phyloP scores from a whole-genome alignment of 1,140 invertebrate genomes.

The Tetragonula clypearis region DNA sequence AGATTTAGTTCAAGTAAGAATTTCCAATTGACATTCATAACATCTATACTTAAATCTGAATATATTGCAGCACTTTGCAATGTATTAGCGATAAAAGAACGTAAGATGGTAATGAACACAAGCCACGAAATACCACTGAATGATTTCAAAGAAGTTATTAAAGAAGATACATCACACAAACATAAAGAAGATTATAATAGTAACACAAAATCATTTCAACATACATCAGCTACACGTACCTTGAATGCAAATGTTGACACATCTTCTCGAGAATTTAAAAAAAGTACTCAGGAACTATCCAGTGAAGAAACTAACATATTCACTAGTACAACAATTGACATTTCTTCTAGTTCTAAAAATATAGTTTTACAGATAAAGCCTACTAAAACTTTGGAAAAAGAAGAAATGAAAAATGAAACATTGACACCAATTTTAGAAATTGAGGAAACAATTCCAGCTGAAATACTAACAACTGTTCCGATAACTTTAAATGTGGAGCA shows the following conservation, averaged over 20 bases:
- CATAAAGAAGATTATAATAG: constrained; percentile 4
- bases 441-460: constrained; percentile 77
- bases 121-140: constrained; percentile 73
- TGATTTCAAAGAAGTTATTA: constrained; percentile 40
- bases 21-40: constrained; percentile 79
- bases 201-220: constrained; percentile 1
- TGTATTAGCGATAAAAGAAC: constrained; percentile 85
- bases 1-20: constrained; percentile 60
- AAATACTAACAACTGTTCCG: constrained; percentile 75
- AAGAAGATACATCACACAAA: constrained; percentile 19
- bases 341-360: constrained; percentile 50
- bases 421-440: constrained; percentile 66
- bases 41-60: constrained; percentile 84
- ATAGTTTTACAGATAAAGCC: constrained; percentile 73
- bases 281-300: constrained; percentile 14
- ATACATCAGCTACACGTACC: constrained; percentile 19
- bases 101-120: constrained; percentile 86
- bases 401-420: constrained; percentile 66
- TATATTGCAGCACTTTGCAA: constrained; percentile 91
- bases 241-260: constrained; percentile 12
- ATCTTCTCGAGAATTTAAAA: constrained; percentile 18
- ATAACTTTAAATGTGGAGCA: constrained; percentile 46
- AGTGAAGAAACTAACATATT: constrained; percentile 24
- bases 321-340: constrained; percentile 27
- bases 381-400: constrained; percentile 73